Evolutionary conservation across 2,113 vertebrate genomes (phyloP).

Genomic region (Syngnathus scovelli): DNA sequence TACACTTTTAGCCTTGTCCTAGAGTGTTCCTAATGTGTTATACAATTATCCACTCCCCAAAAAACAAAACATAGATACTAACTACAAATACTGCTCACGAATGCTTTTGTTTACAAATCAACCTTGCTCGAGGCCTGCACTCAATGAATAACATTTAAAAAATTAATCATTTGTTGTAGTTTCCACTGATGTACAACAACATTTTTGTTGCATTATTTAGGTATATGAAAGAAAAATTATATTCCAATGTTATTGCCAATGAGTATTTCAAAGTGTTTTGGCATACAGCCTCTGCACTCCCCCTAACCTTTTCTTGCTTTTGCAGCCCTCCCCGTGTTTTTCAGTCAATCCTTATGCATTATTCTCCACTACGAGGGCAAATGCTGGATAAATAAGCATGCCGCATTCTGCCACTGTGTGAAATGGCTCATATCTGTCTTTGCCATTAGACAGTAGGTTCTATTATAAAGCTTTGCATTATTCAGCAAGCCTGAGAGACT

Average conservation of each 20-base stretch:
- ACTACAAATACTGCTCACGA: background rate
- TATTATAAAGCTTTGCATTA: conserved; percentile 72
- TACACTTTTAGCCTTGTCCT: background rate
- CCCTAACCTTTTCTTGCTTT: conserved; percentile 14
- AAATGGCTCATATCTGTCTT: conserved; percentile 69
- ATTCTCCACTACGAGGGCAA: conserved; percentile 27
- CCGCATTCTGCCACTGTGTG: conserved; percentile 43
- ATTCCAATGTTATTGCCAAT: background rate
- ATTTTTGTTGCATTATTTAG: background rate
- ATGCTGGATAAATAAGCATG: conserved; percentile 54
- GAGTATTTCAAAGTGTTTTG: background rate
- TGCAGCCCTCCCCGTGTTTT: conserved; percentile 14
- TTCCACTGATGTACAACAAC: background rate
- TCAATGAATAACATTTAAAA: background rate
- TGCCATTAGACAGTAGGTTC: conserved; percentile 65
- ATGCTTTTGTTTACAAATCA: background rate
- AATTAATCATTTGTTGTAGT: background rate
- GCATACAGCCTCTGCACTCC: background rate
- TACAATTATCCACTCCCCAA: background rate
- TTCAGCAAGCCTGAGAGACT: conserved; percentile 63
- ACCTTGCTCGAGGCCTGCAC: background rate
- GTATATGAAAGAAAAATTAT: background rate
- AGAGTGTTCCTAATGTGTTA: too few species aligned
- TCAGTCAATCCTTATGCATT: background rate
- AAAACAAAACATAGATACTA: background rate